Percentiles rank a stretch among this genome's conserved stretches.
These are phyloP conservation scores for Pica pica DNA, from an alignment of 2,113 vertebrate species.

Conservation along the genomic window DNA sequence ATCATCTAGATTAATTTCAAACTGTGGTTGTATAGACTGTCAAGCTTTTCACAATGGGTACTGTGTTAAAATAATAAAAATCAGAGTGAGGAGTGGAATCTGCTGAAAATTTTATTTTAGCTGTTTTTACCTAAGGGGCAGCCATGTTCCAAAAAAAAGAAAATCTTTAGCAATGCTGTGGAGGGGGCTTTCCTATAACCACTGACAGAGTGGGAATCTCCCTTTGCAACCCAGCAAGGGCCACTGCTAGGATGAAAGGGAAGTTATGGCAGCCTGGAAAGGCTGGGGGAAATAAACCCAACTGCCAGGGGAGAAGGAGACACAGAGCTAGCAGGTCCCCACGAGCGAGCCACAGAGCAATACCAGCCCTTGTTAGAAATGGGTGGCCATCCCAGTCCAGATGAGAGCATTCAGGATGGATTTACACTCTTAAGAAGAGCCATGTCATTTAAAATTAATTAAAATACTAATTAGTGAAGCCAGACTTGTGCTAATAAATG, in stretches of 20 bases:
- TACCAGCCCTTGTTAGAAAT: neutral
- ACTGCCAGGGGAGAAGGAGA: neutral
- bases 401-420: neutral
- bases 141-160: neutral
- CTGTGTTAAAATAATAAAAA: neutral
- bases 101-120: neutral
- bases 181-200: neutral
- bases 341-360: rapidly evolving
- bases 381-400: neutral
- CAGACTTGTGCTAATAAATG: neutral
- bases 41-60: neutral
- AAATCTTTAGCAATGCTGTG: neutral
- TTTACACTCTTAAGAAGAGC: neutral
- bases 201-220: neutral
- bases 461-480: neutral
- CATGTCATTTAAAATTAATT: neutral
- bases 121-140: neutral
- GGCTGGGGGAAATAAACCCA: neutral
- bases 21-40: neutral
- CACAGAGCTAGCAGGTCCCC: neutral
- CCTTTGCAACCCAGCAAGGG: neutral
- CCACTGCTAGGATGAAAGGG: neutral
- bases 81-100: neutral
- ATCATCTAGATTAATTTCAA: neutral
- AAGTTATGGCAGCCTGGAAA: neutral